Percentiles rank a stretch among this genome's conserved stretches.
Conservation (phyloP, 2,113 vertebrate species). For the Mellivora capensis region DNA sequence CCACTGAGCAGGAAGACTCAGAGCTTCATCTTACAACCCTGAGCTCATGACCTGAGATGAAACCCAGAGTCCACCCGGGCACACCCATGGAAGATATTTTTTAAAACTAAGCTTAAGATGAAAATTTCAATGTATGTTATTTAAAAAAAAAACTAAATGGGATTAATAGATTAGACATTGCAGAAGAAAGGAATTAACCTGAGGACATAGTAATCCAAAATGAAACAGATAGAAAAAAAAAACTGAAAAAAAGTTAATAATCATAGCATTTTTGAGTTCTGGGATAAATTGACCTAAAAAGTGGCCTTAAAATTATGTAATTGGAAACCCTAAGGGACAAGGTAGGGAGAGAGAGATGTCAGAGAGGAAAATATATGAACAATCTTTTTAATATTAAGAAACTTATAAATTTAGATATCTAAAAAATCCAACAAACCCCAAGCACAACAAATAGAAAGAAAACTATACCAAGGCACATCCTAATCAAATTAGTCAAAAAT, state of each 20-base stretch:
- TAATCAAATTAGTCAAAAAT: not conserved
- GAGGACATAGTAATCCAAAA: not conserved
- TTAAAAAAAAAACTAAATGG: not conserved
- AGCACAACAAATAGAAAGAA: not conserved
- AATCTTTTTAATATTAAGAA: not conserved
- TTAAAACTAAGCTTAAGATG: not conserved
- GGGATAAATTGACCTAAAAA: not conserved
- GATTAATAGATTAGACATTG: not conserved
- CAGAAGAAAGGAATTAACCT: not conserved
- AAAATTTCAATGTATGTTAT: not conserved
- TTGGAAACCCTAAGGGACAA: not conserved
- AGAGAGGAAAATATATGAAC: not conserved
- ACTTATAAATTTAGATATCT: not conserved
- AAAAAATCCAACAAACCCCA: not conserved
- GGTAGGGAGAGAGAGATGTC: not conserved
- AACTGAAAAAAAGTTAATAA: not conserved
- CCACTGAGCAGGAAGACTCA: not conserved
- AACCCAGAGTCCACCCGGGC: not conserved
- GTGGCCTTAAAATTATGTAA: not conserved
- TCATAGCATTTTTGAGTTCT: not conserved
- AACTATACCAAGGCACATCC: not conserved
- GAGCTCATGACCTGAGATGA: not conserved
- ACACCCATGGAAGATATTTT: not conserved
- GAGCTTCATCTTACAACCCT: not conserved
- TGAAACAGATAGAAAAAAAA: not conserved